Evolutionary conservation across 2,113 vertebrate species (phyloP), one percentile per base, ranked within the genome.

Genomic region (Sula dactylatra): DNA sequence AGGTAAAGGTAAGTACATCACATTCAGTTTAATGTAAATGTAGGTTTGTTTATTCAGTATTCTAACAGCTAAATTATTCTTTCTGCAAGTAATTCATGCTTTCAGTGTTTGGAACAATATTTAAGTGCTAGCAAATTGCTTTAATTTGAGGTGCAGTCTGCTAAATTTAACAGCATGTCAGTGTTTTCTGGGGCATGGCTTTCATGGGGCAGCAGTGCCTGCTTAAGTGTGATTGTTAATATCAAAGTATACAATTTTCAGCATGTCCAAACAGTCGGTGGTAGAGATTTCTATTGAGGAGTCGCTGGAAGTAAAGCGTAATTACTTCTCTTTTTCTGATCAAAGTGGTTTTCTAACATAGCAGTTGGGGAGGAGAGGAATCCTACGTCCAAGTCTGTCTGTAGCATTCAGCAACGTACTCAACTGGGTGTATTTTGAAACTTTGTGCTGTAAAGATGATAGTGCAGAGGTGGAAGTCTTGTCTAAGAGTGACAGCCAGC

Each of bases 81-180:
- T 97, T 90, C 82, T 94, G 58, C 58, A 15, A 67, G 86, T 94
- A 90, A 86, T 88, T 93, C 58, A 8, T 83, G 79, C 91, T 96
- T 72, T 88, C 15, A 11, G 79, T 69, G 64, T 90, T 94, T 56
- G 64, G 76, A 92, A 88, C 85, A 86, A 77, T 93, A 81, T 92
- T 93, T 88, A 92, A 95, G 74, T 85, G 90, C 40, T 29, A 80
- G 78, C 52, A 91, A 94, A 95, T 88, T 65, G 87, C 92, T 94
- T 95, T 94, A 90, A 94, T 91, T 85, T 77, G 82, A 93, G 94
- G 93, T 56, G 45, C 66, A 77, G 13, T 76, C 90, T 92, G 71
- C 67, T 80, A 5, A 58, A 77, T 11, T 56, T 50, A 3, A 10
- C 84, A 61, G 89, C 0, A 1, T 82, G 73, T 59, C 36, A 29